Percentiles rank a stretch among this genome's conserved stretches.
phyloP scores from a whole-genome alignment of 2,113 vertebrate species.

The Archocentrus centrarchus region DNA sequence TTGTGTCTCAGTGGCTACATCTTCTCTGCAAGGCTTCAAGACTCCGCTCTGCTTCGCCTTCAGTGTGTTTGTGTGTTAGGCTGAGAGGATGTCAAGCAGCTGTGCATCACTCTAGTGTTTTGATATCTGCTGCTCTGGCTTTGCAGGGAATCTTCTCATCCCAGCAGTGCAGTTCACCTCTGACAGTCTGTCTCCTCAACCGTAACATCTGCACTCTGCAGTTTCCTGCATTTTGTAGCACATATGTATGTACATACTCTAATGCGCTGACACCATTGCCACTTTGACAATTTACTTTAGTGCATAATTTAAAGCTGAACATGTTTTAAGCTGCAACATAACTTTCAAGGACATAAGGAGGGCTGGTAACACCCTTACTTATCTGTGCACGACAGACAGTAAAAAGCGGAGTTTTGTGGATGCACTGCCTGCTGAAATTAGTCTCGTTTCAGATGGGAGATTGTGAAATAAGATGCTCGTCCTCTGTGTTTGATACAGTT shows the following conservation, averaged over 20 bases:
- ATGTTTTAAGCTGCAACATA: not conserved
- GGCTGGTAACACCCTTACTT: conserved; percentile 24
- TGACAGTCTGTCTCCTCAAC: conserved; percentile 18
- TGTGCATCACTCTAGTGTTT: conserved; percentile 39
- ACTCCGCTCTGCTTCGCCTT: conserved; percentile 6
- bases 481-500: conserved; percentile 27
- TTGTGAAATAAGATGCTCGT: conserved; percentile 30
- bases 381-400: conserved; percentile 47
- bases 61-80: conserved; percentile 33
- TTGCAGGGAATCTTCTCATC: conserved; percentile 37
- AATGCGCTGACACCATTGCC: not conserved
- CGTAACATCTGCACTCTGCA: conserved; percentile 35
- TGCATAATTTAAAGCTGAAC: not conserved
- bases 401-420: conserved; percentile 12
- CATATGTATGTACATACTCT: not conserved
- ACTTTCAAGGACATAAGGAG: conserved; percentile 45
- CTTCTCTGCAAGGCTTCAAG: not conserved
- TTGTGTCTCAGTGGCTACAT: not conserved
- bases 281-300: not conserved
- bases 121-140: conserved; percentile 54
- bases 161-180: conserved; percentile 19
- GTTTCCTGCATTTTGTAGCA: not conserved
- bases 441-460: conserved; percentile 18
- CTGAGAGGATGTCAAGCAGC: conserved; percentile 10
- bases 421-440: conserved; percentile 15